Base-by-base conservation (phyloP, 2,113 vertebrate genomes). In the Eonycteris spelaea region DNA sequence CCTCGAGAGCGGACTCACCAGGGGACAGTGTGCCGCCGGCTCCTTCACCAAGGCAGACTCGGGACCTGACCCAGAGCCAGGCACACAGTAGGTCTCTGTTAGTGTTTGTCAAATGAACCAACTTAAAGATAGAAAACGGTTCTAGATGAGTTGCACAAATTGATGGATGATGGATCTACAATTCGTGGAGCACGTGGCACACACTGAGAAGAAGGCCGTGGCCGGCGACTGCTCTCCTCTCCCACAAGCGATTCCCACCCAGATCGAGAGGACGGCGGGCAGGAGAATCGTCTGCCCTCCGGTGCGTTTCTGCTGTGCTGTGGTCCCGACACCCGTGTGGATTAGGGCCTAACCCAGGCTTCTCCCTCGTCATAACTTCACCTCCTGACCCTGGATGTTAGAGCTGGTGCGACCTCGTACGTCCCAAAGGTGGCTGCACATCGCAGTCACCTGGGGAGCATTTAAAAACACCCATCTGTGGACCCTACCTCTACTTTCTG, bases 101-200 rank as follows among this genome's bases (percentile, higher is more conserved):
- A 40, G 38, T 1, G 33, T 79, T 55, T 79, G 33, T 73, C 80
- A 79, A 21, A 28, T 48, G 57, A 65, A 40, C 55, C 38, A 1
- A 65, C 22, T 79, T 51, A 55, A 59, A 63, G 67, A 19, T 59
- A 51, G 12, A 79, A 85, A 78, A 38, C 33, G 19, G 33, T 38
- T 79, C 71, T 38, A 33, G 51, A 55, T 22, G 35, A 55, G 45
- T 3, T 19, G 22, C 2, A 14, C 67, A 40, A 59, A 40, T 0
- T 3, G 51, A 55, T 30, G 38, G 48, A n/a, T 13, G 38, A n/a
- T 16, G 22, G 22, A 15, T 55, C 43, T 40, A 7, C 26, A 79
- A 15, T 67, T 19, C 10, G 57, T 0, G 0, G 33, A 4, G 12
- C 30, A 6, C 0, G 55, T 13, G 57, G 24, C 48, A 6, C 13